Conservation (phyloP, 2,888 invertebrate species). For the Andricus quercusramuli region DNA sequence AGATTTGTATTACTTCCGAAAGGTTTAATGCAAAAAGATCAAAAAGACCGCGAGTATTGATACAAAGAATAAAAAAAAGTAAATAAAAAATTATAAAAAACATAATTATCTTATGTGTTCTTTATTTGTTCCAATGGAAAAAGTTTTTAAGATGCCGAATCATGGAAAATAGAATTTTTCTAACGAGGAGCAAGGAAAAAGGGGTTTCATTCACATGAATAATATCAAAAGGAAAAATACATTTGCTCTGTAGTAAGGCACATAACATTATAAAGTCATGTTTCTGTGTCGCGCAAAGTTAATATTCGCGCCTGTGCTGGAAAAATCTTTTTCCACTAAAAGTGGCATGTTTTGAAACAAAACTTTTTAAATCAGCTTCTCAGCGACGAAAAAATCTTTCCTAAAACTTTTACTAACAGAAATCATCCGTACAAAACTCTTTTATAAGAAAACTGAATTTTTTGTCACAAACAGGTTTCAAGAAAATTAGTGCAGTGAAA, state of each 20-base stretch:
- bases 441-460: too few relatives aligned
- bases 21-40: too few relatives aligned
- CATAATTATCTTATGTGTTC: not conserved
- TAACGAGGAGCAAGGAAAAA: not conserved
- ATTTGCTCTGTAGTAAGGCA: not conserved
- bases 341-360: not conserved
- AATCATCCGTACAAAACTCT: too few relatives aligned
- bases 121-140: not conserved
- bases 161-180: not conserved
- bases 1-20: too few relatives aligned
- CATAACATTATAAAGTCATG: not conserved
- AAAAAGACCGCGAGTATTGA: too few relatives aligned
- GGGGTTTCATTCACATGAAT: not conserved
- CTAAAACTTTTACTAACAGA: too few relatives aligned
- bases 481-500: too few relatives aligned
- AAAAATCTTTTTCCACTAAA: not conserved
- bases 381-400: not conserved
- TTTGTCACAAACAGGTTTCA: too few relatives aligned
- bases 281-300: not conserved
- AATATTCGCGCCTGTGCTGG: not conserved
- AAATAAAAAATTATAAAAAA: not conserved
- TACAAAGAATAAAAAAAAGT: not conserved
- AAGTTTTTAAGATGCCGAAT: not conserved
- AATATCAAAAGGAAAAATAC: not conserved
- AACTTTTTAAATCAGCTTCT: not conserved